Base-by-base conservation (phyloP, 2,797 vertebrate genomes). In the Xenentodon cancila region DNA sequence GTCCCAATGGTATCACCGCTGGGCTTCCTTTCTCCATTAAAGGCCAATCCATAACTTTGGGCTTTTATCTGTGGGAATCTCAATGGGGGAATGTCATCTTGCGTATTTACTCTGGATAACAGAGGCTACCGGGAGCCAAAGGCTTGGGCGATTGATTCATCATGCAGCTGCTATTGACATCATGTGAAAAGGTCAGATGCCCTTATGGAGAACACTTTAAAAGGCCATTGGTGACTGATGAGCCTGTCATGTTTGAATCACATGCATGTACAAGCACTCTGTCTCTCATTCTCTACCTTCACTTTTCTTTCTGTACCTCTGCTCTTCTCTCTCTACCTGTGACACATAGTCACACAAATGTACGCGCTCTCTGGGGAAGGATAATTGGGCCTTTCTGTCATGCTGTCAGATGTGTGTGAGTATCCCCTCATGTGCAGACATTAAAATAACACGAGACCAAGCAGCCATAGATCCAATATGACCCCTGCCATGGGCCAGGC, bases 201-300 rank as follows among this genome's bases (percentile, higher is more conserved):
- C 81, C 82, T 85, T 73, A 84, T 75, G 83, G 89, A 88, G 83
- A 91, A 81, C 81, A 72, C 86, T 88, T 86, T 77, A 88, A 91
- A 89, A 90, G 92, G 91, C 88, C 89, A 85, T 69, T 74, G 72
- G 81, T 93, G 92, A 94, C 88, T 87, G 91, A 94, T 94, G 91
- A 89, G 82, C 59, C 73, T 90, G 89, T 91, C 89, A 80, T 86
- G 81, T 89, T 87, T 76, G 59, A 43, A 84, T 84, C 82, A 80
- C 64, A 81, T 79, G 77, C 71, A 88, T 77, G 75, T 69, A 79
- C 74, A 75, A 81, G 70, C 65, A 54, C 49, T 53, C 57, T 18
- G 67, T 74, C 48, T 63, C 64, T 74, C 54, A 19, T 52, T 63
- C 16, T 42, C 30, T 53, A 46, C 63, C 59, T 64, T 61, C 59